These are phyloP conservation scores for Romanogobio albipinnatus DNA, from an alignment of 2,113 vertebrate genomes.

Conservation along the genomic window DNA sequence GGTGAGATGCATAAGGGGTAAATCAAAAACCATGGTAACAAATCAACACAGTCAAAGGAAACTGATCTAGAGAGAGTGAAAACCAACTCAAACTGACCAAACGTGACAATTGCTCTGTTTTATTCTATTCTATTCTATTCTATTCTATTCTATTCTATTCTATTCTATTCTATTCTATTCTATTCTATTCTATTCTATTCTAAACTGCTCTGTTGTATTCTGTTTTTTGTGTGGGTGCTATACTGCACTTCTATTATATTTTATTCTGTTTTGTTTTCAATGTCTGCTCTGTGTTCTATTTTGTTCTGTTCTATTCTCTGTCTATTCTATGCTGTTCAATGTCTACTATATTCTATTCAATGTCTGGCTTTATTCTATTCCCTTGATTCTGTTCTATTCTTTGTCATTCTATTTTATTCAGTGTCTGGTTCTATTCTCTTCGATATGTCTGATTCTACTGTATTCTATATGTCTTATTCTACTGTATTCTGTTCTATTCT, in stretches of 20 bases:
- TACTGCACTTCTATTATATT: neutral
- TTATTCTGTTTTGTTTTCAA: neutral
- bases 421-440: too few species aligned
- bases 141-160: neutral
- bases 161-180: too few species aligned
- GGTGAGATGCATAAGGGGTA: too few species aligned
- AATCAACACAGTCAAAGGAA: too few species aligned
- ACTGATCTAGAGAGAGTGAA: too few species aligned
- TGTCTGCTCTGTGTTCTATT: neutral
- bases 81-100: too few species aligned
- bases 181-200: neutral
- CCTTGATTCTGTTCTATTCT: too few species aligned
- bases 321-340: neutral
- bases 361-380: too few species aligned
- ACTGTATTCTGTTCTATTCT: neutral
- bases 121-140: neutral
- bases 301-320: neutral
- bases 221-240: neutral
- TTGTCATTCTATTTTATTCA: too few species aligned
- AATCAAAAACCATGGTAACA: too few species aligned
- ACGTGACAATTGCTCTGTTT: neutral
- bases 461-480: too few species aligned
- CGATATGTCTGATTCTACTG: neutral
- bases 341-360: too few species aligned
- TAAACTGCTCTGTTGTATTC: neutral